Base-by-base conservation (phyloP, 1,140 invertebrate species). In the Homarus americanus region DNA sequence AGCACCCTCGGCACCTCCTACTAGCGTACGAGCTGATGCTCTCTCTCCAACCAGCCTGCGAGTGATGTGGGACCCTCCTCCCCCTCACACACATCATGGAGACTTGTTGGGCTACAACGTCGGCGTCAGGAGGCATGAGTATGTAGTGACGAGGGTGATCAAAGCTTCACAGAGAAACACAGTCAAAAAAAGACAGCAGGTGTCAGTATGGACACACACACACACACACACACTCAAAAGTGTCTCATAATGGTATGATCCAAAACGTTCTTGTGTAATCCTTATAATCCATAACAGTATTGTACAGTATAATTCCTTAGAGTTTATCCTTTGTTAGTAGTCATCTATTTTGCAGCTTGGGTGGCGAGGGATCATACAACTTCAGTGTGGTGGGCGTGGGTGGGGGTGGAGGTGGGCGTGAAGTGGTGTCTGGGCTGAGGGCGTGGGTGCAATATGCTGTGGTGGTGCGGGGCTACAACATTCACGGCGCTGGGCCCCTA, bases 81-180 rank as follows among this genome's bases (percentile, higher is more conserved):
- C 94, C 5, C 92, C 94, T 15, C 93, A 94, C 92, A 94, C 94
- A 0, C 93, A 95, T 4, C 94, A 95, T 91, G 94, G 94, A 0
- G 94, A 94, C 40, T 93, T 95, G 24, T 93, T 94, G 76, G 94
- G 94, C 1, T 95, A 94, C 93, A 94, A 94, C 84, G 93, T 95
- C 0, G 80, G 84, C 44, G 80, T 90, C 66, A 44, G 88, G 17
- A 73, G 88, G 38, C 88, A 90, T 34, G 88, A 90, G 88, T 90
- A 76, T 76, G 88, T 83, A 28, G 28, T 9, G 63, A 28, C n/a
- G 12, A 15, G 24, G 15, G 7, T 1, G 20, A 20, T 17, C 3
- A 58, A 20, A n/a, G 4, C 53, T 24, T 4, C 53, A 24, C 53
- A 20, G 0, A 58, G 17, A 58, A 15, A 58, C 53, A 58, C 15